Percentiles rank a stretch among this genome's conserved stretches.
phyloP scores from a whole-genome alignment of 2,888 invertebrate species.

The Idaea biselata region DNA sequence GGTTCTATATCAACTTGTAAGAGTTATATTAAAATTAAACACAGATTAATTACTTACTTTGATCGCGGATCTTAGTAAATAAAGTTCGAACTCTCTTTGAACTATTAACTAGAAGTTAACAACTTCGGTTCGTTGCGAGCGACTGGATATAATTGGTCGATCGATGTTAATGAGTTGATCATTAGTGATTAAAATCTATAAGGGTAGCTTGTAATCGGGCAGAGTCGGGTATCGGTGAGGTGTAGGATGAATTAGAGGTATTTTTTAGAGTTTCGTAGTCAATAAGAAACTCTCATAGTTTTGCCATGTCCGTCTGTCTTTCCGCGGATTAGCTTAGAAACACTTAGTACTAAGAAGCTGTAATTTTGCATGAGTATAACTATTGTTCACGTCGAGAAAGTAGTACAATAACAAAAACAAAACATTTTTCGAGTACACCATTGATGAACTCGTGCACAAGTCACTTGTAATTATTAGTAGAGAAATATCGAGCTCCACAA shows the following conservation, averaged over 20 bases:
- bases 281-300: too few relatives aligned
- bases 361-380: too few relatives aligned
- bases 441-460: too few relatives aligned
- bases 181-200: neutral
- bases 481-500: too few relatives aligned
- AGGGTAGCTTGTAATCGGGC: neutral
- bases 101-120: neutral
- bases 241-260: neutral
- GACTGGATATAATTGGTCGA: neutral
- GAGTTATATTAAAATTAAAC: neutral
- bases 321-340: too few relatives aligned
- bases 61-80: neutral
- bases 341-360: too few relatives aligned
- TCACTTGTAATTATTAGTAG: too few relatives aligned
- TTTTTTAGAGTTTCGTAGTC: neutral
- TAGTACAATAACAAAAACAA: too few relatives aligned
- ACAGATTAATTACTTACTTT: neutral
- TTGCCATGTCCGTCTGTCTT: too few relatives aligned
- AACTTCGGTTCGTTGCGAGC: neutral
- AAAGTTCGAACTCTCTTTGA: constrained; percentile 1
- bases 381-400: too few relatives aligned
- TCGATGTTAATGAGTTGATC: neutral
- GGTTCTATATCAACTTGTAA: too few relatives aligned
- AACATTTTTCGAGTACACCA: too few relatives aligned
- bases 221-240: neutral